Evolutionary conservation across 2,113 vertebrate species (phyloP).

Genomic region (Neolamprologus devosi): DNA sequence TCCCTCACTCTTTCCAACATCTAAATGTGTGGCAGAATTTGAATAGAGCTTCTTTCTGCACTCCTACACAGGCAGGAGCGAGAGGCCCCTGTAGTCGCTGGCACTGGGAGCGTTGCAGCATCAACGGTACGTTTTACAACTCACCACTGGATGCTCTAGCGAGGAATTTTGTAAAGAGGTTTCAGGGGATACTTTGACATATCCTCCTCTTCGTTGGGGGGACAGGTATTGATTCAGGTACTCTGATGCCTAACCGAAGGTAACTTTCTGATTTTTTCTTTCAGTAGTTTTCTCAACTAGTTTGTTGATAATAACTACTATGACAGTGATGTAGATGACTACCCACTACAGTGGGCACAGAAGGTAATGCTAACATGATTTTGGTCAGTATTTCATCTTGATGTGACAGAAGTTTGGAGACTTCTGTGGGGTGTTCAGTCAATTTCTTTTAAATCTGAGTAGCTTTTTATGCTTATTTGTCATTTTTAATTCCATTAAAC

Average conservation of each 20-base stretch:
- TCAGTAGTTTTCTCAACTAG: neutral
- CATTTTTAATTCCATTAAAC: neutral
- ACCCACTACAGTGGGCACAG: neutral
- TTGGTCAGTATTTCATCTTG: neutral
- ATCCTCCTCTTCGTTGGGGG: neutral
- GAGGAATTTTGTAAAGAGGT: neutral
- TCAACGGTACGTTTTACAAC: slow-evolving; percentile 49
- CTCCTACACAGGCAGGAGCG: slow-evolving; percentile 53
- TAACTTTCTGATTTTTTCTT: neutral
- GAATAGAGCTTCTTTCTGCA: slow-evolving; percentile 75
- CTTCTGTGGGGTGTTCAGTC: neutral
- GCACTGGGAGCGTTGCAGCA: slow-evolving; percentile 41
- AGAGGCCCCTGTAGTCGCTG: slow-evolving; percentile 52
- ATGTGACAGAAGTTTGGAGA: neutral
- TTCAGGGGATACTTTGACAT: neutral
- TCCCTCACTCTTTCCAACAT: slow-evolving; percentile 26
- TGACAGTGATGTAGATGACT: neutral
- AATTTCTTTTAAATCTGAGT: neutral
- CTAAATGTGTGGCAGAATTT: slow-evolving; percentile 61
- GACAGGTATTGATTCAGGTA: neutral
- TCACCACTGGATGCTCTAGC: neutral
- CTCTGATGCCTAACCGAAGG: neutral
- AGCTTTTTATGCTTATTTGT: neutral
- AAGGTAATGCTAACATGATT: neutral
- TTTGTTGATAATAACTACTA: neutral